phyloP scores from a whole-genome alignment of 2,888 invertebrate genomes.

The Crossocerus cetratus region DNA sequence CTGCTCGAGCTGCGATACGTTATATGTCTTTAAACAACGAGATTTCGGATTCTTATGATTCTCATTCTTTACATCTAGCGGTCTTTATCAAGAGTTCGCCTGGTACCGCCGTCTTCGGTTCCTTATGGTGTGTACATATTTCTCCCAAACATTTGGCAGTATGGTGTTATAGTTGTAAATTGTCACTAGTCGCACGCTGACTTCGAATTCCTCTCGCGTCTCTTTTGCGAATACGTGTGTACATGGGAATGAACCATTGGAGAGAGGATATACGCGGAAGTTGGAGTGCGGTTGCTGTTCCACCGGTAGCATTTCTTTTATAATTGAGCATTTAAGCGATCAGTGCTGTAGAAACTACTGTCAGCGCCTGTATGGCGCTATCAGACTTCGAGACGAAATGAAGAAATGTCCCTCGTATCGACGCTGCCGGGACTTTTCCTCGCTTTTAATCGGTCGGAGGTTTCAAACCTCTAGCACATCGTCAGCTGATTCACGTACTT shows the following conservation, averaged over 20 bases:
- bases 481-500: no score
- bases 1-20: conserved; percentile 8
- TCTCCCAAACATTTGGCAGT: conserved; percentile 48
- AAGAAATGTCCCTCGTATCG: not conserved
- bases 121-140: not conserved
- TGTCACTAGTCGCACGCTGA: conserved; percentile 12
- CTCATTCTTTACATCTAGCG: conserved; percentile 22
- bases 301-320: conserved; percentile 13
- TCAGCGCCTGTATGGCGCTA: not conserved
- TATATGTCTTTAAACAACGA: conserved; percentile 9
- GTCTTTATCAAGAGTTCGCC: conserved; percentile 22
- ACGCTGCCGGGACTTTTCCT: not conserved
- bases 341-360: conserved; percentile 15
- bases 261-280: not conserved
- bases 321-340: conserved; percentile 54
- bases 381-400: conserved; percentile 2
- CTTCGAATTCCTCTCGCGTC: not conserved
- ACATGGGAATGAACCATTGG: not conserved
- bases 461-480: not conserved
- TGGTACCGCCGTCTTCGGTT: conserved; percentile 19
- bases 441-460: not conserved
- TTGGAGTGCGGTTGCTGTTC: not conserved
- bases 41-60: conserved; percentile 18
- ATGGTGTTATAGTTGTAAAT: conserved; percentile 39
- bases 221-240: conserved; percentile 2